Conservation (phyloP, 1,140 invertebrate genomes). For the Phthorimaea operculella region DNA sequence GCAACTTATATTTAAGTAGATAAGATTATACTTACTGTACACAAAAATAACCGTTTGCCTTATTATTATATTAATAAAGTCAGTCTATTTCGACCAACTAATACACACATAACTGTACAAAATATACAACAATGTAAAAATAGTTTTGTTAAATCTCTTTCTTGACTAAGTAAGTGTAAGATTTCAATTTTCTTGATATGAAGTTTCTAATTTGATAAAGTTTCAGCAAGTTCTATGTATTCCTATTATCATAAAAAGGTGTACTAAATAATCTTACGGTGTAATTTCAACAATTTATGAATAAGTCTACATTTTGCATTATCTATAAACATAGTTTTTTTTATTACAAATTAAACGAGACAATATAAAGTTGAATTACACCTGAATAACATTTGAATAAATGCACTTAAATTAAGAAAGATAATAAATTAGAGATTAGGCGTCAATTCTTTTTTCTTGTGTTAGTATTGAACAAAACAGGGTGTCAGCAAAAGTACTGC, state of each 20-base stretch:
- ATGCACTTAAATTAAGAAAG: not conserved
- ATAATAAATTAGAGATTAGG: no score
- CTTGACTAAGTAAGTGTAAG: not conserved
- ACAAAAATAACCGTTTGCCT: conserved; percentile 38
- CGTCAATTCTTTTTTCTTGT: no score
- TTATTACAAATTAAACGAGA: no score
- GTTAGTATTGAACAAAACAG: no score
- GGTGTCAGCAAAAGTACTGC: no score
- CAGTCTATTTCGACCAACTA: not conserved
- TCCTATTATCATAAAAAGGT: no score
- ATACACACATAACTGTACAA: not conserved
- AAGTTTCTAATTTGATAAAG: not conserved
- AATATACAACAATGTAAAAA: not conserved
- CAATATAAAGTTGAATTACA: no score
- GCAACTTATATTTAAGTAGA: no score
- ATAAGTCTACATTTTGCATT: no score
- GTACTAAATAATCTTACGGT: no score
- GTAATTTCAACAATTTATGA: no score
- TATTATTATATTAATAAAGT: conserved; percentile 40
- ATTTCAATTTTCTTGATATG: not conserved
- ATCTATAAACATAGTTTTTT: no score
- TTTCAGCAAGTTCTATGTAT: not conserved
- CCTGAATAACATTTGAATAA: not conserved
- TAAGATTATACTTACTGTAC: conserved; percentile 44
- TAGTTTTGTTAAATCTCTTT: not conserved